Base-by-base conservation (phyloP, 1,140 invertebrate genomes). In the Bombus waltoni region DNA sequence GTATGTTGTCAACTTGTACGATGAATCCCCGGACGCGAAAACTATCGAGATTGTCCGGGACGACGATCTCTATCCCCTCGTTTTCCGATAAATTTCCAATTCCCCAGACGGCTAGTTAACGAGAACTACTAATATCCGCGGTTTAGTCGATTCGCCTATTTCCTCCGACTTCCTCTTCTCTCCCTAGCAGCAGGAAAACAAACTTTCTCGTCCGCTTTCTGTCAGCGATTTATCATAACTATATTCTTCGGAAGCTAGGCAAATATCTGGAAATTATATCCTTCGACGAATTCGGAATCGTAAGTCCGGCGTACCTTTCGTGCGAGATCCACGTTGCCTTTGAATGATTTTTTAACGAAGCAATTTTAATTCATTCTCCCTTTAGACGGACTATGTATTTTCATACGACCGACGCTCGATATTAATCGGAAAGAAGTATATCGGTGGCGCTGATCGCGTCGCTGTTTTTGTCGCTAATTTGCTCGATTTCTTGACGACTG, bases 11-110 rank as follows among this genome's bases (percentile, higher is more conserved):
- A 72, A 89, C 68, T 83, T 62, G 81, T 47, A 35, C 68, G 73
- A 4, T 44, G 72, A 82, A 82, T 81, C 75, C 83, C 47, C 59
- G 79, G 35, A 72, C 57, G 66, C 25, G 82, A 86, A 71, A 89
- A 86, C 70, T 82, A 70, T 77, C 68, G 80, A 66, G 68, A 86
- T 73, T 74, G 74, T 35, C 53, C 22, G 35, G 47, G 5, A 53
- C 32, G 38, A 25, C 35, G 38, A 62, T 77, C 75, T 28, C 44
- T 42, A 40, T 32, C 3, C 25, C 13, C 22, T 44, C 44, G 68
- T 44, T 22, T 72, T 25, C 25, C 70, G 75, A 68, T 78, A 44
- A 71, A 79, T 57, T 71, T 42, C 25, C 11, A 71, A 71, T 71
- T 42, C 22, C 47, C 40, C 38, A n/a, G 72, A 68, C 59, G 65